Conservation (phyloP, 2,797 vertebrate genomes). For the Poeciliopsis presidionis region DNA sequence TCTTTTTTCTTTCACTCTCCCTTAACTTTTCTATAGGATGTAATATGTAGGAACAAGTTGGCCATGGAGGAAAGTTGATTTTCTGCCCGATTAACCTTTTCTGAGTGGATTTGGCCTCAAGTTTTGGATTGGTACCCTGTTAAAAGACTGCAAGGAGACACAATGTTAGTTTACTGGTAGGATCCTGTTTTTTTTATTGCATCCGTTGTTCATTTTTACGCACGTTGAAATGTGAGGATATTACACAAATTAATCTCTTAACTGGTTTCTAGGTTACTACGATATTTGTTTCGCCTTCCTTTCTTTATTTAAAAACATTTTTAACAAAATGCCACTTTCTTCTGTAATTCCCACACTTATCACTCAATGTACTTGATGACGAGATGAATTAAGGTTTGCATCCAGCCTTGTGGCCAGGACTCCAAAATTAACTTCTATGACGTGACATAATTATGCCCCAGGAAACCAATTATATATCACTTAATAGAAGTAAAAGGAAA, state of each 20-base stretch:
- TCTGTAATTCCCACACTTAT: background rate
- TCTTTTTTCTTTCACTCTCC: background rate
- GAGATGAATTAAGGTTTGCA: background rate
- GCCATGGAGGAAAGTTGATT: background rate
- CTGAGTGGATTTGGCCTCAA: background rate
- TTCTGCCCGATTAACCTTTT: slow-evolving; percentile 1
- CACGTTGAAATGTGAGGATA: too few species aligned
- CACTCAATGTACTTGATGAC: background rate
- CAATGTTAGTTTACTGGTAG: background rate
- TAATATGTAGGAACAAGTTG: background rate
- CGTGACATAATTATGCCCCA: background rate
- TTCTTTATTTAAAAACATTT: background rate
- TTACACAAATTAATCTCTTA: too few species aligned
- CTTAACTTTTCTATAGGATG: background rate
- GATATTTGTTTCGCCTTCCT: too few species aligned
- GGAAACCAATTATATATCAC: background rate
- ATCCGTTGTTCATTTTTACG: too few species aligned
- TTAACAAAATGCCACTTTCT: background rate
- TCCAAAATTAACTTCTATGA: background rate
- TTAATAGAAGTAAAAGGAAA: background rate
- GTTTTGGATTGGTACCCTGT: background rate
- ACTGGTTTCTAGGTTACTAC: too few species aligned
- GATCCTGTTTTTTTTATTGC: too few species aligned
- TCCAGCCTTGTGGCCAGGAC: background rate
- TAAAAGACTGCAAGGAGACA: background rate